phyloP scores from a whole-genome alignment of 2,888 invertebrate genomes.

The Pollenia amentaria region DNA sequence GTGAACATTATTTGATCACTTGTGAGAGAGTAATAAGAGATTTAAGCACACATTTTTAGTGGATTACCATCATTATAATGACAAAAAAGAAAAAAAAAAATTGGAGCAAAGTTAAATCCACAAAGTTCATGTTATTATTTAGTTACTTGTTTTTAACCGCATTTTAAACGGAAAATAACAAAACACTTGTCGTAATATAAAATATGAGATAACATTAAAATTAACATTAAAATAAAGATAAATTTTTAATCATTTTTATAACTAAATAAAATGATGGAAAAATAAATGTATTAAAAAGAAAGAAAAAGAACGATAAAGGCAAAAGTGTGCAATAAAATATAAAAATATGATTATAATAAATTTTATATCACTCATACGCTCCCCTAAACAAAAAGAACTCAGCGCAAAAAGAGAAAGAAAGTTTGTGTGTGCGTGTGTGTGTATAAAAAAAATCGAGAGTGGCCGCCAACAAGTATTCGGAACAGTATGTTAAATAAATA shows the following conservation, averaged over 20 bases:
- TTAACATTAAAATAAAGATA: slow-evolving; percentile 30
- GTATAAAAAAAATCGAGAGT: too few relatives aligned
- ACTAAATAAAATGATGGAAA: slow-evolving; percentile 16
- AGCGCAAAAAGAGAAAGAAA: slow-evolving; percentile 19
- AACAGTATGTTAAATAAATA: slow-evolving; percentile 8
- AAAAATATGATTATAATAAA: slow-evolving; percentile 30
- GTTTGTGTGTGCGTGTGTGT: not conserved
- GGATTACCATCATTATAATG: slow-evolving; percentile 52
- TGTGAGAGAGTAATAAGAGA: slow-evolving; percentile 42
- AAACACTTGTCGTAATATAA: slow-evolving; percentile 15
- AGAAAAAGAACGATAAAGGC: slow-evolving; percentile 33
- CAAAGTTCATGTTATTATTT: slow-evolving; percentile 21
- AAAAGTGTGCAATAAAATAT: slow-evolving; percentile 56
- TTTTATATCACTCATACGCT: slow-evolving; percentile 72
- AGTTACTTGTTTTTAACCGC: not conserved
- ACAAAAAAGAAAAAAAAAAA: slow-evolving; percentile 30
- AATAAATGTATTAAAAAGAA: slow-evolving; percentile 31
- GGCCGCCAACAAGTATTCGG: not conserved
- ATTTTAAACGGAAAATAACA: slow-evolving; percentile 21
- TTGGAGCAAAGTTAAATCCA: not conserved
- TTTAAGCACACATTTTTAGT: slow-evolving; percentile 45
- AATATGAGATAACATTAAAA: slow-evolving; percentile 26
- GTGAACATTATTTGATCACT: slow-evolving; percentile 42
- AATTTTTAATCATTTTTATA: slow-evolving; percentile 24
- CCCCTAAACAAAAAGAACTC: slow-evolving; percentile 50